Evolutionary conservation across 2,888 invertebrate species (phyloP).

Genomic region (Ommatoiulus sabulosus): DNA sequence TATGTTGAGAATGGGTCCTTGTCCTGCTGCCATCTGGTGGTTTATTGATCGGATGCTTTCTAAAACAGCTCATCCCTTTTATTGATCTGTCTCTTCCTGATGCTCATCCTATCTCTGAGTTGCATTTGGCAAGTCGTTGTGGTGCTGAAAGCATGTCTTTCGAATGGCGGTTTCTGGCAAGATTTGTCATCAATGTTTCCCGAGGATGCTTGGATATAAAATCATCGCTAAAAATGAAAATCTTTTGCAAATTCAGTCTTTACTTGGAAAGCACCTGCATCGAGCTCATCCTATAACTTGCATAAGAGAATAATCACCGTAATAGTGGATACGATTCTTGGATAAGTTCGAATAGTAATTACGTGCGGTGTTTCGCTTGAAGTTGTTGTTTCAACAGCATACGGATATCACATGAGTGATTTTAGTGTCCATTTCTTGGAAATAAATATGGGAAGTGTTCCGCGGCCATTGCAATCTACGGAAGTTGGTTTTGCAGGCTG

Average conservation of each 20-base stretch:
- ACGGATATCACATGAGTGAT: not conserved
- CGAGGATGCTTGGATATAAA: not conserved
- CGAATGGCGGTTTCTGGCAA: not conserved
- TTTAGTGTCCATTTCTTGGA: not conserved
- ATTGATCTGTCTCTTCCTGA: slow-evolving; percentile 40
- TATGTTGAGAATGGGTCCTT: slow-evolving; percentile 1
- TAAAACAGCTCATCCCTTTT: slow-evolving; percentile 37
- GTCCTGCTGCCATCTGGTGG: slow-evolving; percentile 45
- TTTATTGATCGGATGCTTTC: not conserved
- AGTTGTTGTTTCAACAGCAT: not conserved
- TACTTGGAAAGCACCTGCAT: not conserved
- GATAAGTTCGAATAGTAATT: not conserved
- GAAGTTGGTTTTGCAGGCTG: not conserved
- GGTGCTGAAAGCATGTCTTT: slow-evolving; percentile 16
- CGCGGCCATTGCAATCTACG: not conserved
- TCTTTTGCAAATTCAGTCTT: not conserved
- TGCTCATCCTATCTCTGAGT: slow-evolving; percentile 35
- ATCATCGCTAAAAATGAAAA: not conserved
- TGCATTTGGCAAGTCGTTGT: not conserved
- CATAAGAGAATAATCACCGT: not conserved
- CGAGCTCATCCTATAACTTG: not conserved
- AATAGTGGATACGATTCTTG: not conserved
- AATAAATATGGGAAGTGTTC: not conserved
- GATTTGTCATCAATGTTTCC: not conserved
- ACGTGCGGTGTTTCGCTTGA: not conserved